Evolutionary conservation across 1,140 invertebrate genomes (phyloP).

Genomic region (Chymomyza costata): DNA sequence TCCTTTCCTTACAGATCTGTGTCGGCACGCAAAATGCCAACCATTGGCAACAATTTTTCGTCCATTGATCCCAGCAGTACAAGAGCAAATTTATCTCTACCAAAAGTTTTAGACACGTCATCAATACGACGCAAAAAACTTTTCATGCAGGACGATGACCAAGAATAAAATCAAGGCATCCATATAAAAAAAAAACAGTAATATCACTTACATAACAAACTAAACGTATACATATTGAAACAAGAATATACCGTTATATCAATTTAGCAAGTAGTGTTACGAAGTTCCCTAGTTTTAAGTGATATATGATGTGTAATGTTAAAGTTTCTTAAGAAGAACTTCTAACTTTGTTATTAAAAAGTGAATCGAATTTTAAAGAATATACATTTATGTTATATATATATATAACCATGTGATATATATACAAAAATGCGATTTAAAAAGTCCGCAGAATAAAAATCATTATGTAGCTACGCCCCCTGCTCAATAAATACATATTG

Average conservation of each 20-base stretch:
- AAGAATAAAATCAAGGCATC: slow-evolving; percentile 51
- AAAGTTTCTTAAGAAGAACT: slow-evolving; percentile 62
- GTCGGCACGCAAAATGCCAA: slow-evolving; percentile 13
- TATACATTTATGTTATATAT: slow-evolving; percentile 32
- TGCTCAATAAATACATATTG: too few relatives aligned
- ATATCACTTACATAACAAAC: slow-evolving; percentile 42
- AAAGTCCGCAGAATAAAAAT: slow-evolving; percentile 48
- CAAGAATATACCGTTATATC: slow-evolving; percentile 60
- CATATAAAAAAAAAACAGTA: slow-evolving; percentile 22
- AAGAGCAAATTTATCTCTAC: slow-evolving; percentile 20
- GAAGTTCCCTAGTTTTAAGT: slow-evolving; percentile 39
- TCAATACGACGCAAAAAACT: slow-evolving; percentile 56
- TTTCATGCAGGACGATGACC: slow-evolving; percentile 49
- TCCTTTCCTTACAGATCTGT: slow-evolving; percentile 14
- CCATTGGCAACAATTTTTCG: slow-evolving; percentile 11
- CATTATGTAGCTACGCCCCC: too few relatives aligned
- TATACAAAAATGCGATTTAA: slow-evolving; percentile 58
- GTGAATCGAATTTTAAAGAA: slow-evolving; percentile 37
- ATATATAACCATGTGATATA: slow-evolving; percentile 70
- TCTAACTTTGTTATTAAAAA: slow-evolving; percentile 50
- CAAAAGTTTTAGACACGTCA: slow-evolving; percentile 54
- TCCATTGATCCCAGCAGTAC: slow-evolving; percentile 19
- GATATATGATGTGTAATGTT: slow-evolving; percentile 55
- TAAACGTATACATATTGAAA: slow-evolving; percentile 58
- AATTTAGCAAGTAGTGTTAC: slow-evolving; percentile 37